Conservation (phyloP, 2,113 vertebrate genomes). For the Petaurus breviceps region DNA sequence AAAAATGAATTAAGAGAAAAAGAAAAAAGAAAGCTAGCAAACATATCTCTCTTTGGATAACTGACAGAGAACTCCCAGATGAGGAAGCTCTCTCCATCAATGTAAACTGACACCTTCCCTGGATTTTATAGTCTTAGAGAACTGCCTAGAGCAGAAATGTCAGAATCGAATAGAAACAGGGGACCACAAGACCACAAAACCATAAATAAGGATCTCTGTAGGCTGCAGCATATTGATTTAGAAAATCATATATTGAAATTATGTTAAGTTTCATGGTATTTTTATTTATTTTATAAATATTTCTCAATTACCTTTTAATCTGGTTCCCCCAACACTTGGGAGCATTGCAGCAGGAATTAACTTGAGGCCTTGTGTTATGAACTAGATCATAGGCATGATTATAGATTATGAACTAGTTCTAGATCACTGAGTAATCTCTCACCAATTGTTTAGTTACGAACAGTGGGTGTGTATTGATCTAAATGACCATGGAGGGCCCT, state of each 20-base stretch:
- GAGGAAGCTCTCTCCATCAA: not conserved
- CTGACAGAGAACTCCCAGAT: not conserved
- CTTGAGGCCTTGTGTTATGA: not conserved
- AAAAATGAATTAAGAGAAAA: not conserved
- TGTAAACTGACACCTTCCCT: not conserved
- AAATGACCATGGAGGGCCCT: not conserved
- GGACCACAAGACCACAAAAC: not conserved
- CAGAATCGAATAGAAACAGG: not conserved
- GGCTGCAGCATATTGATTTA: not conserved
- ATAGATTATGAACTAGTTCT: too few relatives aligned
- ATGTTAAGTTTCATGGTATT: not conserved
- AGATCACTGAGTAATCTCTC: not conserved
- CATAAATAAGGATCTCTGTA: not conserved
- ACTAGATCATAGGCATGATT: too few relatives aligned
- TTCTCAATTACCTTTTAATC: not conserved
- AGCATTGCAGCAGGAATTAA: not conserved
- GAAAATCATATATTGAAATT: not conserved
- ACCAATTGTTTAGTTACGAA: not conserved
- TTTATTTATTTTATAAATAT: not conserved
- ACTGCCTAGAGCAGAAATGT: not conserved
- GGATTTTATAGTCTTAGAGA: not conserved
- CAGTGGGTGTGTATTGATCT: not conserved
- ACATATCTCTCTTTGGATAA: not conserved
- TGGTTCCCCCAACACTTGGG: not conserved
- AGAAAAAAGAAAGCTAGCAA: not conserved